Conservation (phyloP, 2,113 vertebrate species). For the Atrichornis clamosus region DNA sequence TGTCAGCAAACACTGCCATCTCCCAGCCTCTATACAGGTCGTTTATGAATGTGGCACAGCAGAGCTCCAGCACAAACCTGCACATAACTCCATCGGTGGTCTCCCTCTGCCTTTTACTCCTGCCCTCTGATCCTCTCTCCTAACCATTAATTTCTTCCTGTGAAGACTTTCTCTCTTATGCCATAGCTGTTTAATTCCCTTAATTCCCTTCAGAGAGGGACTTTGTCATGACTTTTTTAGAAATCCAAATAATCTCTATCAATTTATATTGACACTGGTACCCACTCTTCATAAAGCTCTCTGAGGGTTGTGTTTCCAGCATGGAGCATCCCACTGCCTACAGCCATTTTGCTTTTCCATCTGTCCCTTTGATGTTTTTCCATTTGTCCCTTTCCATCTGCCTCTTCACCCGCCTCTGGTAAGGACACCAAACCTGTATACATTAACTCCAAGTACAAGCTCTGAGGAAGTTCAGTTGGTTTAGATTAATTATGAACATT, state of each 20-base stretch:
- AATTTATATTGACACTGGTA: background rate
- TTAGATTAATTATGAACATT: background rate
- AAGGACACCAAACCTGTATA: background rate
- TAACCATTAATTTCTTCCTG: background rate
- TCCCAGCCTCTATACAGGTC: background rate
- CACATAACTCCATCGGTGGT: fast-evolving
- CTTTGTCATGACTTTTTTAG: background rate
- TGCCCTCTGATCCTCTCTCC: background rate
- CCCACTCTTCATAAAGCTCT: background rate
- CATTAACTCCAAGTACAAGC: background rate
- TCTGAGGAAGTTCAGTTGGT: background rate
- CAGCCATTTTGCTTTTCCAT: background rate
- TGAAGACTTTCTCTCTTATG: background rate
- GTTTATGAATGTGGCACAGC: background rate
- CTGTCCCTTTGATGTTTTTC: background rate
- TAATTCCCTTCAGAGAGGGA: background rate
- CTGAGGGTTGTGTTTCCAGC: background rate
- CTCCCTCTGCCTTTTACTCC: background rate
- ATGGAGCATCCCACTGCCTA: background rate
- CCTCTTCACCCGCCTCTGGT: background rate
- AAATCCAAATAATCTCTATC: background rate
- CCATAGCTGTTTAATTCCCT: background rate
- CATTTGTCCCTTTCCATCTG: background rate
- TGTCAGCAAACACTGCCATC: background rate
- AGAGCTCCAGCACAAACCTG: background rate